Evolutionary conservation across 2,888 invertebrate species (phyloP), one percentile per base, ranked within the genome.

Genomic region (Tetrapedia diversipes): DNA sequence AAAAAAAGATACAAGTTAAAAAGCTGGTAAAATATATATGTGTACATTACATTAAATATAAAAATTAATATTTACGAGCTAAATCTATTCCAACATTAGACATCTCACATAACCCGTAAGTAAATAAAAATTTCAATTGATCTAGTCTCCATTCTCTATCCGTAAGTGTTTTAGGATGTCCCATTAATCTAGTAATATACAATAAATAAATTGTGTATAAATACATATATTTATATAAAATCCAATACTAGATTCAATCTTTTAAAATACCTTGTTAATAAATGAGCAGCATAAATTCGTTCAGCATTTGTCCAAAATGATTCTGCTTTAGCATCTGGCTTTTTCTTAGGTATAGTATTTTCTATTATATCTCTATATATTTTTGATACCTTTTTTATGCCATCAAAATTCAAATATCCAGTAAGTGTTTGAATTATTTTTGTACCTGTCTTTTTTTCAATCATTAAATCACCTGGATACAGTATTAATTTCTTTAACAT

Each of bases 371-470:
- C 93, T 88, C 93, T 94, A 76, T 95, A 95, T 32, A 94, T 88
- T 81, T 94, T 93, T 0, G 94, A 94, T 81, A 96, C 91, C 87
- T 94, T 94, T 86, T 94, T 94, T 0, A 96, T 93, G 8, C 95
- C 95, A 59, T 93, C 93, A 8, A 90, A 91, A 73, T 94, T 93
- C 71, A 96, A 92, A 89, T 93, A 94, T 1, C 92, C 92, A n/a
- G 94, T 94, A 11, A 96, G 92, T 63, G 94, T 93, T 88, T 95
- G 95, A 0, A 95, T 91, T 54, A 95, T 89, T 84, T 94, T 94
- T 16, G 94, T 94, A 14, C 94, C 94, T 24, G 95, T 95, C 37
- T 94, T 94, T 91, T 95, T 95, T 86, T 96, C 95, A 77, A 96
- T 95, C 90, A 95, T 94, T 75, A 96, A 94, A 86, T 95, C 94